Percentiles rank a stretch among this genome's conserved stretches.
Conservation (phyloP, 2,888 invertebrate genomes). For the Spatulosminthurus flaviceps region DNA sequence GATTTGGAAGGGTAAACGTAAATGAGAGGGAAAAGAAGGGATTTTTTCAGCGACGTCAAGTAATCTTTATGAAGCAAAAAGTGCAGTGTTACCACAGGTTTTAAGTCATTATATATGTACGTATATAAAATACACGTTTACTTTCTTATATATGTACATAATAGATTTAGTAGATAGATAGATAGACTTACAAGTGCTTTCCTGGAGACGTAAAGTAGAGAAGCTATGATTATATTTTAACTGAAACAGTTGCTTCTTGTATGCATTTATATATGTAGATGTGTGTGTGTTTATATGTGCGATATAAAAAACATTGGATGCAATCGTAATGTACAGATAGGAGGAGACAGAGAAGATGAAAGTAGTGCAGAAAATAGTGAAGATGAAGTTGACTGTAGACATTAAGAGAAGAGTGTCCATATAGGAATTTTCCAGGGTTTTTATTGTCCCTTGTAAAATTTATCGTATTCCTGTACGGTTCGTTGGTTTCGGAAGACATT, state of each 20-base stretch:
- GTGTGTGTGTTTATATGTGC: neutral
- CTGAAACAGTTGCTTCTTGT: neutral
- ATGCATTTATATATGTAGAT: neutral
- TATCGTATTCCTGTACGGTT: slow-evolving; percentile 14
- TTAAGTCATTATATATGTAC: no score
- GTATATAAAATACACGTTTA: no score
- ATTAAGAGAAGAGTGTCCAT: neutral
- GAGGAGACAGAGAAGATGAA: no score
- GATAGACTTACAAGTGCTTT: no score
- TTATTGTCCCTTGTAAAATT: slow-evolving; percentile 18
- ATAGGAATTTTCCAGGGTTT: slow-evolving; percentile 13
- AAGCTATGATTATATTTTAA: no score
- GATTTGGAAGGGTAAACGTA: neutral
- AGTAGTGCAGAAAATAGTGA: no score
- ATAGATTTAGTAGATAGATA: no score
- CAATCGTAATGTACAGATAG: no score
- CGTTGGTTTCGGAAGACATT: slow-evolving; percentile 9
- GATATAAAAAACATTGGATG: neutral
- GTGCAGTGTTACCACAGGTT: neutral
- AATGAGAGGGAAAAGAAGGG: slow-evolving; percentile 10
- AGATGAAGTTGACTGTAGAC: neutral
- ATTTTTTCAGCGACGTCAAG: slow-evolving; percentile 2
- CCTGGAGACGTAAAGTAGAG: no score
- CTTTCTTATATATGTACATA: no score
- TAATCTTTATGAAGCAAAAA: slow-evolving; percentile 14